Percentiles rank a stretch among this genome's conserved stretches.
These are phyloP conservation scores for Antheraea pernyi DNA, from an alignment of 1,140 invertebrate genomes.

Conservation along the genomic window DNA sequence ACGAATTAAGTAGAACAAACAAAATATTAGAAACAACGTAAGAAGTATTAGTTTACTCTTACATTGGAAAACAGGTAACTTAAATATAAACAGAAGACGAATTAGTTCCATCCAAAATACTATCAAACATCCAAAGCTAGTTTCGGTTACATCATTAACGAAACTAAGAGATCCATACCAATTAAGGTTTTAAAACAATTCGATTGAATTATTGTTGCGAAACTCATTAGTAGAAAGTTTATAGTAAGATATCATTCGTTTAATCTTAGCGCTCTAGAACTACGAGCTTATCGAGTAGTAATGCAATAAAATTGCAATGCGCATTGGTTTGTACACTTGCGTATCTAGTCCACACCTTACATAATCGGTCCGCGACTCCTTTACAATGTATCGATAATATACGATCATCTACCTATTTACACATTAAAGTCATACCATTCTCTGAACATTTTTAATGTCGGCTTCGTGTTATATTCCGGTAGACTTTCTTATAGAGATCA, in stretches of 20 bases:
- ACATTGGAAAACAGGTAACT: neutral
- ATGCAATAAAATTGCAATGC: too few relatives aligned
- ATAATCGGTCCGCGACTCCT: neutral
- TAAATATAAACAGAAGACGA: neutral
- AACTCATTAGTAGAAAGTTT: neutral
- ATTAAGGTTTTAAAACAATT: neutral
- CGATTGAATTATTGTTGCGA: neutral
- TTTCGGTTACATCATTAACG: neutral
- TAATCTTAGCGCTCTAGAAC: neutral
- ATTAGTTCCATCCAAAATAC: neutral
- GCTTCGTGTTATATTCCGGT: too few relatives aligned
- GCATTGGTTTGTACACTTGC: too few relatives aligned
- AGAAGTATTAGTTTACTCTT: too few relatives aligned
- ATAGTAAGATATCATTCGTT: neutral
- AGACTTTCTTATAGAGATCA: too few relatives aligned
- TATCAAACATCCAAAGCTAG: neutral
- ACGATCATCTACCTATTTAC: neutral
- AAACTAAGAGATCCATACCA: neutral
- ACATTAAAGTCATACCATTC: too few relatives aligned
- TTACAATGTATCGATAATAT: neutral
- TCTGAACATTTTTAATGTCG: too few relatives aligned
- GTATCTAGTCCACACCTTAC: too few relatives aligned
- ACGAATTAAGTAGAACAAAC: too few relatives aligned
- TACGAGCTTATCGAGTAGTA: neutral
- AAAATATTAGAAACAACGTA: too few relatives aligned